Conservation (phyloP, 1,140 invertebrate genomes). For the Atta colombica region DNA sequence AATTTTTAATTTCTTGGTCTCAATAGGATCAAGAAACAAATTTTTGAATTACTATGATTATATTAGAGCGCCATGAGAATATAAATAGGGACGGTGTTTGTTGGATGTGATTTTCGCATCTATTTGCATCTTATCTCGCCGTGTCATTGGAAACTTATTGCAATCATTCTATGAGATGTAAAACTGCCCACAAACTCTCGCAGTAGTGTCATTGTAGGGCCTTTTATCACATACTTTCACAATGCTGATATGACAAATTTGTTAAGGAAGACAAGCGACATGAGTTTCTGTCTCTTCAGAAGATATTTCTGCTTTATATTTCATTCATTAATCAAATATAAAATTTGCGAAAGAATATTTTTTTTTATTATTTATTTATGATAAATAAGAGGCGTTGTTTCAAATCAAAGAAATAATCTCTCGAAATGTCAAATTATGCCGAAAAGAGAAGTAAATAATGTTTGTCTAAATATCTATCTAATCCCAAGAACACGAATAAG, state of each 20-base stretch:
- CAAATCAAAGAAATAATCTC: not conserved
- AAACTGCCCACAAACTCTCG: slow-evolving; percentile 55
- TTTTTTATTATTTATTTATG: not conserved
- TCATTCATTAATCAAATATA: not conserved
- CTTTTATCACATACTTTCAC: not conserved
- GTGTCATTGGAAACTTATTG: slow-evolving; percentile 33
- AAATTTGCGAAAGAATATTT: not conserved
- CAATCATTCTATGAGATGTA: slow-evolving; percentile 36
- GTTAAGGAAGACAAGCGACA: not conserved
- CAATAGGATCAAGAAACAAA: not conserved
- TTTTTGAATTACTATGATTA: not conserved
- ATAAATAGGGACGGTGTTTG: not conserved
- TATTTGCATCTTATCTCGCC: not conserved
- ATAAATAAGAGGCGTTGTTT: not conserved
- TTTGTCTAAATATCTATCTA: not conserved
- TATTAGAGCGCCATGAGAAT: not conserved
- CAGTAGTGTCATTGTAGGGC: not conserved
- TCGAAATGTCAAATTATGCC: not conserved
- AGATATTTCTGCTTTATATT: not conserved
- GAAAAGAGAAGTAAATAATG: not conserved
- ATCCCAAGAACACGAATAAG: not conserved
- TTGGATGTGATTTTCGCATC: slow-evolving; percentile 42
- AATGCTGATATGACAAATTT: slow-evolving; percentile 28
- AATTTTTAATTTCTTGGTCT: slow-evolving; percentile 4
- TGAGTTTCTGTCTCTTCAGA: not conserved